phyloP scores from a whole-genome alignment of 2,113 vertebrate species.

The Lamprologus sp. region DNA sequence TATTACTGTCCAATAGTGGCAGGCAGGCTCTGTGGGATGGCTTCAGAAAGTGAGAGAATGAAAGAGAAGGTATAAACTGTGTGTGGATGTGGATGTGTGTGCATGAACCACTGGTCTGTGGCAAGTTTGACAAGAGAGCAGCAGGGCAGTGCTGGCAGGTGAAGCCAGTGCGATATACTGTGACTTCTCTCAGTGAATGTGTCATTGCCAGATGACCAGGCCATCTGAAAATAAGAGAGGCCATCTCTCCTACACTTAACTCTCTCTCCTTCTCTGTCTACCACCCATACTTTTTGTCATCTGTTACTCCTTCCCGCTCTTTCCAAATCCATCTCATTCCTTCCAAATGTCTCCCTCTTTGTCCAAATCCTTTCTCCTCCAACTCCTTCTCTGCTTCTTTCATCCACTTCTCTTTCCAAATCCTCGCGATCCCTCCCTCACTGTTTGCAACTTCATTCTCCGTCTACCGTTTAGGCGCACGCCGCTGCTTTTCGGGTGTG shows the following conservation, averaged over 20 bases:
- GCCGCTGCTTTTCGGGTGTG: not conserved
- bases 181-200: constrained; percentile 40
- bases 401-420: not conserved
- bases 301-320: not conserved
- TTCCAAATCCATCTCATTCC: not conserved
- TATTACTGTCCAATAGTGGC: constrained; percentile 50
- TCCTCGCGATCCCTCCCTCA: not conserved
- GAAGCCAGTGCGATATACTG: constrained; percentile 45
- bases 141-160: constrained; percentile 48
- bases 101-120: constrained; percentile 32
- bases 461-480: not conserved
- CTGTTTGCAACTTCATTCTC: not conserved
- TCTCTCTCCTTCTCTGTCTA: not conserved
- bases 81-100: constrained; percentile 14
- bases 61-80: not conserved
- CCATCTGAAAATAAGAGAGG: constrained; percentile 24
- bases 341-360: not conserved
- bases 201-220: constrained; percentile 32
- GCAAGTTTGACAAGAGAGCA: constrained; percentile 48
- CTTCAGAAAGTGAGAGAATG: constrained; percentile 12
- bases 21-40: constrained; percentile 1
- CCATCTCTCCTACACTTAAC: constrained; percentile 17
- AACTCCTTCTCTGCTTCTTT: not conserved
- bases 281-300: not conserved
- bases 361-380: not conserved